Evolutionary conservation across 2,888 invertebrate genomes (phyloP).

Genomic region (Dynastes grantii): DNA sequence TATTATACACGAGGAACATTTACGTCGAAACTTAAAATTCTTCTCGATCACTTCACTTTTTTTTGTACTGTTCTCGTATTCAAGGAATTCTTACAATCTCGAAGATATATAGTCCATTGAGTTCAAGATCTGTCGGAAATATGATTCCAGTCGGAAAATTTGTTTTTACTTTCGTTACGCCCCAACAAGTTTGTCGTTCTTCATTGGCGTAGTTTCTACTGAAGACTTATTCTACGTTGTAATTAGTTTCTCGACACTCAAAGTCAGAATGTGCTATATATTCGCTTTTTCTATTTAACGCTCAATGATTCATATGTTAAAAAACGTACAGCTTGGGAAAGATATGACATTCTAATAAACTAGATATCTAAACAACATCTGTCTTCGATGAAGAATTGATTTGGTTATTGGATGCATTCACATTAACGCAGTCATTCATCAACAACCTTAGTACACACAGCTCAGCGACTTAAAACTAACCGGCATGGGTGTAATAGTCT

Average conservation of each 20-base stretch:
- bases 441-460: too few relatives aligned
- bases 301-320: too few relatives aligned
- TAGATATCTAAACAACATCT: too few relatives aligned
- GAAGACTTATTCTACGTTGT: conserved; percentile 20
- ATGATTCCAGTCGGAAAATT: conserved; percentile 31
- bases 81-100: background rate
- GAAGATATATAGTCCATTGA: conserved; percentile 38
- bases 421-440: too few relatives aligned
- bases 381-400: too few relatives aligned
- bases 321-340: too few relatives aligned
- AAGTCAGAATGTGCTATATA: too few relatives aligned
- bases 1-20: background rate
- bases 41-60: background rate
- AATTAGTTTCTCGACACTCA: background rate
- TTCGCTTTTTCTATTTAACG: too few relatives aligned
- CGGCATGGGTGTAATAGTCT: too few relatives aligned
- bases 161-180: conserved; percentile 39
- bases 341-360: too few relatives aligned
- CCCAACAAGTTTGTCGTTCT: conserved; percentile 30
- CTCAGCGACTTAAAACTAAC: too few relatives aligned
- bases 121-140: conserved; percentile 44
- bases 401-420: too few relatives aligned
- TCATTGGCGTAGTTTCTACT: conserved; percentile 29
- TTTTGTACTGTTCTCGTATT: background rate
- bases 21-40: background rate